Conservation (phyloP, 2,888 invertebrate genomes). For the Lypha dubia region DNA sequence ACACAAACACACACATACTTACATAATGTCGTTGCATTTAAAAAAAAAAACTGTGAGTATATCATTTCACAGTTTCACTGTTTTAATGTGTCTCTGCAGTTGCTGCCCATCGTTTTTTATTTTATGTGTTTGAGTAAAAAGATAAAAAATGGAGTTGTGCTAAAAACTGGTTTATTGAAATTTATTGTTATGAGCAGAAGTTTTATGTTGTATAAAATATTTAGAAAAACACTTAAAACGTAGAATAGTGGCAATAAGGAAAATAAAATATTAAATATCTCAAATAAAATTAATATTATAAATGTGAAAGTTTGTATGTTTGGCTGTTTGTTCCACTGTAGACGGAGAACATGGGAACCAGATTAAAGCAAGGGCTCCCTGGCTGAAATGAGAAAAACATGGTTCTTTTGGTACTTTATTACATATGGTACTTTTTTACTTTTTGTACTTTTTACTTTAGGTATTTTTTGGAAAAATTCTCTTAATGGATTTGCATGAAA, state of each 20-base stretch:
- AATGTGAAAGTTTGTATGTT: too few relatives aligned
- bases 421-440: too few relatives aligned
- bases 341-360: too few relatives aligned
- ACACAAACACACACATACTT: too few relatives aligned
- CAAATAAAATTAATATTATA: too few relatives aligned
- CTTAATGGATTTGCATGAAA: too few relatives aligned
- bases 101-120: constrained; percentile 56
- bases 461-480: too few relatives aligned
- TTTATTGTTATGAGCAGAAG: constrained; percentile 66
- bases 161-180: constrained; percentile 54
- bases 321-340: too few relatives aligned
- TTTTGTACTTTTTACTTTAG: too few relatives aligned
- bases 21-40: constrained; percentile 33
- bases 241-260: constrained; percentile 12
- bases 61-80: constrained; percentile 35
- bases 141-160: constrained; percentile 9
- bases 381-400: too few relatives aligned
- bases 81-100: constrained; percentile 61
- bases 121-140: constrained; percentile 17
- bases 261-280: constrained; percentile 17
- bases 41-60: background rate
- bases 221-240: constrained; percentile 19
- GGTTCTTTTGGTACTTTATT: too few relatives aligned
- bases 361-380: too few relatives aligned
- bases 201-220: constrained; percentile 66